Conservation (phyloP, 2,888 invertebrate genomes). For the Stegophylla sp. region DNA sequence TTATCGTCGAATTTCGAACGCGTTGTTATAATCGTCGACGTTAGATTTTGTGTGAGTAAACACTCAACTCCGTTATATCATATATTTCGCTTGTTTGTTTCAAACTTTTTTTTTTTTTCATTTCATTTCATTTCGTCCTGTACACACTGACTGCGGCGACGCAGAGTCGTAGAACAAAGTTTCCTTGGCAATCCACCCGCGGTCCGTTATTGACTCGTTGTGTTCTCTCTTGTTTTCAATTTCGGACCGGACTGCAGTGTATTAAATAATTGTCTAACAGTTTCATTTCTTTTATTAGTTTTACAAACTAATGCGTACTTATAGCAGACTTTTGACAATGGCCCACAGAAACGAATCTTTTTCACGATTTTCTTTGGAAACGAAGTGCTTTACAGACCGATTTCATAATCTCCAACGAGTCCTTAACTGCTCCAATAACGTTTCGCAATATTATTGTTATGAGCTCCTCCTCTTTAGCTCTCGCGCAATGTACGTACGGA, state of each 20-base stretch:
- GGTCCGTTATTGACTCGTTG: neutral
- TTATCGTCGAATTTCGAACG: too few species aligned
- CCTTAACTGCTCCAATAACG: too few species aligned
- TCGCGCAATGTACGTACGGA: too few species aligned
- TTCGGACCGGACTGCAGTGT: neutral
- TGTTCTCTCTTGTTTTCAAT: neutral
- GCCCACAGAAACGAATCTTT: neutral
- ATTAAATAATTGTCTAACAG: constrained; percentile 45
- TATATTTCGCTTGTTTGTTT: constrained; percentile 5
- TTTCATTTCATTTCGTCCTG: constrained; percentile 2
- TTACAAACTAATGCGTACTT: constrained; percentile 25
- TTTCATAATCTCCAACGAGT: too few species aligned
- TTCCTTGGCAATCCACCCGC: neutral
- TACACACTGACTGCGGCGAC: too few species aligned
- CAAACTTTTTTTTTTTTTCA: constrained; percentile 30
- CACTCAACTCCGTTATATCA: too few species aligned
- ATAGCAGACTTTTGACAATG: neutral
- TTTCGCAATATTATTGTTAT: too few species aligned
- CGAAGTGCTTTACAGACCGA: neutral
- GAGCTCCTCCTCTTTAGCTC: too few species aligned
- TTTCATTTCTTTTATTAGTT: constrained; percentile 44
- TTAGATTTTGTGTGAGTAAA: too few species aligned
- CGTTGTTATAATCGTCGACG: too few species aligned
- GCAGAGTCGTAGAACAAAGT: too few species aligned
- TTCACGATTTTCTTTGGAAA: neutral